phyloP scores from a whole-genome alignment of 2,113 vertebrate species.

The Pholis gunnellus region DNA sequence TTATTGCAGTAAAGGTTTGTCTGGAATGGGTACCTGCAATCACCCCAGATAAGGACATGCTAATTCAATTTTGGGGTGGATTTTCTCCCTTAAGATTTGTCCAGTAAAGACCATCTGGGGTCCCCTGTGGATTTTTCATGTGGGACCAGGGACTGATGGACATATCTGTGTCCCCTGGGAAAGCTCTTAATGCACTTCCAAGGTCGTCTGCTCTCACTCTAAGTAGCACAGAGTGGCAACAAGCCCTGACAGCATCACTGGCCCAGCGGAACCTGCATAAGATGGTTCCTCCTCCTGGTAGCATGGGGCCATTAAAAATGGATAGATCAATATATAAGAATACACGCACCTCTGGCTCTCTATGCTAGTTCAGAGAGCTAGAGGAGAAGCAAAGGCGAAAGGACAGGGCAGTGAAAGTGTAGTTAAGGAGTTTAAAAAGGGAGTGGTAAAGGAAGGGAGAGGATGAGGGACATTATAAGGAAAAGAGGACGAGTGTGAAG shows the following conservation, averaged over 20 bases:
- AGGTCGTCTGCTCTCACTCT: constrained; percentile 60
- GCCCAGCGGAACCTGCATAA: constrained; percentile 62
- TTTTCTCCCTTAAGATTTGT: constrained; percentile 1
- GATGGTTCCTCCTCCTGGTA: constrained; percentile 58
- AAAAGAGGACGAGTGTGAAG: not conserved
- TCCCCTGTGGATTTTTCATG: constrained; percentile 38
- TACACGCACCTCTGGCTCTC: constrained; percentile 58
- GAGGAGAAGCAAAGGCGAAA: constrained; percentile 25
- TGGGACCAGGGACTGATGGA: constrained; percentile 48
- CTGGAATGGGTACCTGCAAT: not conserved
- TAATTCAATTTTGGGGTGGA: constrained; percentile 17
- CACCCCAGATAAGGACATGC: not conserved
- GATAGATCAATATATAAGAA: constrained; percentile 76
- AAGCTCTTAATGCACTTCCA: constrained; percentile 72
- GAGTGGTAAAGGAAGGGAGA: constrained; percentile 7
- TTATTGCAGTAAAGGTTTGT: not conserved
- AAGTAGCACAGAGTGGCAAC: constrained; percentile 60
- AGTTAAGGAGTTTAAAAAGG: constrained; percentile 10
- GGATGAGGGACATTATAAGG: not conserved
- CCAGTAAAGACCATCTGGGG: not conserved
- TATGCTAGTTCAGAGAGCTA: constrained; percentile 60
- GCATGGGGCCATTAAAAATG: constrained; percentile 68
- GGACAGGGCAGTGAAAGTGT: constrained; percentile 27
- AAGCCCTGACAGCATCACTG: constrained; percentile 67
- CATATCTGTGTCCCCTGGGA: constrained; percentile 51